Base-by-base conservation (phyloP, 2,797 vertebrate species). In the Mormyrus proboscirostris region DNA sequence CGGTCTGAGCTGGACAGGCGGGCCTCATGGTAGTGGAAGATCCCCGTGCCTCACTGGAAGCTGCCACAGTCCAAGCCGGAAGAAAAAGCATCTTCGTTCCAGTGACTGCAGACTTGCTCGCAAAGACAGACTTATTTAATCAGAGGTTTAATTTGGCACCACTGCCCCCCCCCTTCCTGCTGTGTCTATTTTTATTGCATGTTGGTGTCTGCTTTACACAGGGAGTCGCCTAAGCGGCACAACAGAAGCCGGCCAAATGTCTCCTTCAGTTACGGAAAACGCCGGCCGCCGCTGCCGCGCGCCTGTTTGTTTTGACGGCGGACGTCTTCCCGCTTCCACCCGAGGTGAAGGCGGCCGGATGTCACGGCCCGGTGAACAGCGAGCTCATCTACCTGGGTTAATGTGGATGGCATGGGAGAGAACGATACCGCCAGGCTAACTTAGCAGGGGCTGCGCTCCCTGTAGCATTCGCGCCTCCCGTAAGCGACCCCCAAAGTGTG, bases 251-350 rank as follows among this genome's bases (percentile, higher is more conserved):
- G 7, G 16, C 55, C 19, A 25, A 84, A 62, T 14, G 38, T 47
- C 73, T 89, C 49, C 49, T 55, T 38, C 79, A 4, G 38, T 86
- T 85, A 85, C 57, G 88, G 53, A 12, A 50, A 50, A 2, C 16
- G 10, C 10, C 9, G 2, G 38, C 12, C 4, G 2, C 76, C 2
- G 19, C n/a, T 0, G n/a, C 10, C 14, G 8, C 25, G 41, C 22
- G 41, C 55, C 22, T 55, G 51, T 84, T 85, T 85, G 79, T 69
- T 84, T 85, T 85, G 79, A 86, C 53, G 50, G 82, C 41, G 38
- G 44, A 22, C 22, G 9, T 84, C 50, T 33, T 89, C 12, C 12
- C 82, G 3, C 6, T 22, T 84, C n/a, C 53, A 29, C 6, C 57
- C 22, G 53, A 69, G 79, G 79, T 86, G 82, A 89, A 89, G 41